Evolutionary conservation across 2,797 vertebrate species (phyloP).

Genomic region (Sebastes hubbsi): DNA sequence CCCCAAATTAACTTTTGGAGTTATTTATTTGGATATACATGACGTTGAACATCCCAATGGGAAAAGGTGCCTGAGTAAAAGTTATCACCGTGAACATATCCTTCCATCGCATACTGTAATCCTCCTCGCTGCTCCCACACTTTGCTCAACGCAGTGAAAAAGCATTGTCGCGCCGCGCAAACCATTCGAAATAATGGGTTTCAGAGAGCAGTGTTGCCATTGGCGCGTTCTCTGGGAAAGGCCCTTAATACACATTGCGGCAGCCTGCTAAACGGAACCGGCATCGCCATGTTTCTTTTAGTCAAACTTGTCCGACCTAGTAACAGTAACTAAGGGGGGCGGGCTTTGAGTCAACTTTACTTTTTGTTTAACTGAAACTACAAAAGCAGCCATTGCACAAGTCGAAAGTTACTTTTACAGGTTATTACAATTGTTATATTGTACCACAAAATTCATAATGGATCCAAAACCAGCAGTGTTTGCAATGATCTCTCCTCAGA

Average conservation of each 20-base stretch:
- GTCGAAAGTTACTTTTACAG: background rate
- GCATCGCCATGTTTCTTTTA: background rate
- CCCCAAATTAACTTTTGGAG: background rate
- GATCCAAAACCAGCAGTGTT: background rate
- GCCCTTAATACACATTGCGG: background rate
- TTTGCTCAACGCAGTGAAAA: too few relatives aligned
- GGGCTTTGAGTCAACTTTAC: background rate
- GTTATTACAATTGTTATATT: background rate
- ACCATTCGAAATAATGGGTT: too few relatives aligned
- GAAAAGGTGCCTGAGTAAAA: background rate
- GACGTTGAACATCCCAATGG: background rate
- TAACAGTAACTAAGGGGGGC: background rate
- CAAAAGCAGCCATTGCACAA: background rate
- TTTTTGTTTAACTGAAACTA: background rate
- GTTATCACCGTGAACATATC: background rate
- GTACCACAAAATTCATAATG: background rate
- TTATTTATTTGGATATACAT: background rate
- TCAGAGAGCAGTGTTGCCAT: too few relatives aligned
- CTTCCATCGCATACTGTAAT: background rate
- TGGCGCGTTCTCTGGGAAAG: too few relatives aligned
- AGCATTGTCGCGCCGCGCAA: too few relatives aligned
- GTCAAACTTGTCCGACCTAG: background rate
- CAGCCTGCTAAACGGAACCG: background rate
- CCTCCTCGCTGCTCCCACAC: background rate
- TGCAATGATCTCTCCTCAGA: background rate